Evolutionary conservation across 1,140 invertebrate genomes (phyloP).

Genomic region (Trypoxylus dichotomus): DNA sequence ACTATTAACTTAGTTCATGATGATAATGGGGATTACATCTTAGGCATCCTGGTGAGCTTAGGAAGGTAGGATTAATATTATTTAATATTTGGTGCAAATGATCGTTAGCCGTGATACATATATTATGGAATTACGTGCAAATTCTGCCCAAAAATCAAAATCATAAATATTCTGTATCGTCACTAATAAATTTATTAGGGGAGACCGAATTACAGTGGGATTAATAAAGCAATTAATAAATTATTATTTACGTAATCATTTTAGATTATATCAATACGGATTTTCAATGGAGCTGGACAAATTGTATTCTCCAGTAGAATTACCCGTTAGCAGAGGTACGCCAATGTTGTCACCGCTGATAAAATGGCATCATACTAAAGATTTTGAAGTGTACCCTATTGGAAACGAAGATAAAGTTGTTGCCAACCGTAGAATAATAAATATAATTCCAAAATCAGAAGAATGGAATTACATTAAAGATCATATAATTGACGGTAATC

Average conservation of each 20-base stretch:
- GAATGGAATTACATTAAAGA: constrained; percentile 77
- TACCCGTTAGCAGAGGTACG: constrained; percentile 1
- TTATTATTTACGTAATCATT: constrained; percentile 33
- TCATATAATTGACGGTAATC: constrained; percentile 82
- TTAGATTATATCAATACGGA: neutral
- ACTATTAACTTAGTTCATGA: no score
- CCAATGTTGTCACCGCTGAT: constrained; percentile 11
- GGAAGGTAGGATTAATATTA: no score
- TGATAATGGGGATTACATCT: no score
- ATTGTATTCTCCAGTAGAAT: neutral
- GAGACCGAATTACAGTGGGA: no score
- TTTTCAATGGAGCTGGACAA: neutral
- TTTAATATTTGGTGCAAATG: no score
- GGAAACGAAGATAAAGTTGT: constrained; percentile 34
- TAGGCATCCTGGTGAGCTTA: no score
- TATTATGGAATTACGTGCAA: no score
- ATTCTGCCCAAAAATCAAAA: no score
- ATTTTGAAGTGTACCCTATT: constrained; percentile 51
- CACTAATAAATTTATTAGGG: no score
- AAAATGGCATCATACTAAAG: constrained; percentile 38
- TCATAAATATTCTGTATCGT: no score
- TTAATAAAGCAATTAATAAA: no score
- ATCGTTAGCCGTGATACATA: no score
- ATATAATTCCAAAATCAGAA: constrained; percentile 63
- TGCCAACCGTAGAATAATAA: neutral